These are phyloP conservation scores for Macrotus californicus DNA, from an alignment of 2,113 vertebrate species.

Conservation along the genomic window DNA sequence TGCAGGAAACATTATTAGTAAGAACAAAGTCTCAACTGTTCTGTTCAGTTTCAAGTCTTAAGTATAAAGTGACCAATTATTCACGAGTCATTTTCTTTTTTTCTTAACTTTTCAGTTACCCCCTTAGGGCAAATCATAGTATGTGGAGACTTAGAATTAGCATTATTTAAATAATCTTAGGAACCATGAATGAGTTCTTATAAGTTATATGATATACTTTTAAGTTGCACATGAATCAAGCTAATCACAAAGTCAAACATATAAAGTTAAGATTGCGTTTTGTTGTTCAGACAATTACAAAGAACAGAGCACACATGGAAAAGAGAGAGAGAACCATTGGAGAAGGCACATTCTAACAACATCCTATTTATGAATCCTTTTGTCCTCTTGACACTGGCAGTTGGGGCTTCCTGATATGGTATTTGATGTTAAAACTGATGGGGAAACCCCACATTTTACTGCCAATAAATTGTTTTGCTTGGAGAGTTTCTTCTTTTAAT, in stretches of 20 bases:
- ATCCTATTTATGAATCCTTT: not conserved
- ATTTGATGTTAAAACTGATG: conserved; percentile 30
- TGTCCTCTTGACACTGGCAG: not conserved
- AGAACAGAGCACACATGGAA: not conserved
- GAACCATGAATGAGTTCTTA: conserved; percentile 8
- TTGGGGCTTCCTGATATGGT: conserved; percentile 22
- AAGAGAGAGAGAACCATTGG: not conserved
- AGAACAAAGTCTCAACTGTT: not conserved
- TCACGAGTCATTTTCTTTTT: conserved; percentile 32
- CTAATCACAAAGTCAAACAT: conserved; percentile 62
- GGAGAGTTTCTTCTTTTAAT: conserved; percentile 31
- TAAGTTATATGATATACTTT: not conserved
- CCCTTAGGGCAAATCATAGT: conserved; percentile 22
- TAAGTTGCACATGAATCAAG: not conserved
- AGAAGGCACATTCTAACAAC: not conserved
- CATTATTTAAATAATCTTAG: conserved; percentile 34
- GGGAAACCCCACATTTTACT: conserved; percentile 44
- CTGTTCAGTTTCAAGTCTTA: conserved; percentile 1
- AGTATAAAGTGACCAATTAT: conserved; percentile 30
- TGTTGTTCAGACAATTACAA: not conserved
- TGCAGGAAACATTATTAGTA: not conserved
- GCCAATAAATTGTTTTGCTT: conserved; percentile 52
- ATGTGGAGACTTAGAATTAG: conserved; percentile 11
- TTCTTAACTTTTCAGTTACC: conserved; percentile 45
- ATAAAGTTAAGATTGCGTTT: not conserved